These are phyloP conservation scores for Germaria angustata DNA, from an alignment of 2,888 invertebrate species.

Conservation along the genomic window DNA sequence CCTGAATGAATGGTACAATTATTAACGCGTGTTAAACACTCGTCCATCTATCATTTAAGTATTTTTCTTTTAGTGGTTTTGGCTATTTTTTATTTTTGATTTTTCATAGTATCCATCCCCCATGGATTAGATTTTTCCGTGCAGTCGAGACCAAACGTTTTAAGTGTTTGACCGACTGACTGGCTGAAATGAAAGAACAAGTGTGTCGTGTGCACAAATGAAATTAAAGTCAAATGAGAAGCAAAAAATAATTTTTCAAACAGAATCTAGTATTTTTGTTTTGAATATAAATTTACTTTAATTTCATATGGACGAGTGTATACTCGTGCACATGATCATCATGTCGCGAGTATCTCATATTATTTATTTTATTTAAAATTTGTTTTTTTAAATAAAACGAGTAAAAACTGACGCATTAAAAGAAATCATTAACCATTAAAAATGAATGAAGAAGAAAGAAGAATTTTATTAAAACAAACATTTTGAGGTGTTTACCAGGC, in stretches of 20 bases:
- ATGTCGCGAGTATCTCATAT: not conserved
- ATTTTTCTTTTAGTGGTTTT: not conserved
- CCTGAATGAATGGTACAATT: constrained; percentile 8
- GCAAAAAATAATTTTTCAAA: constrained; percentile 12
- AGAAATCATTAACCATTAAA: not conserved
- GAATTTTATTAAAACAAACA: constrained; percentile 14
- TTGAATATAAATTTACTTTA: not conserved
- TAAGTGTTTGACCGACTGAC: constrained; percentile 17
- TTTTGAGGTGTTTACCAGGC: not conserved
- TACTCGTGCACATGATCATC: constrained; percentile 1
- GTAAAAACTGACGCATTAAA: not conserved
- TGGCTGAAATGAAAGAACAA: constrained; percentile 42
- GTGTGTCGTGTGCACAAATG: constrained; percentile 63
- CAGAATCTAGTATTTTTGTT: constrained; percentile 17
- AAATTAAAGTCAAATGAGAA: constrained; percentile 25
- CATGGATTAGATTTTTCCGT: constrained; percentile 43
- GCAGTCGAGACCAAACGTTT: not conserved
- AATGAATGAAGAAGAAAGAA: constrained; percentile 2
- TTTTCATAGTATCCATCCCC: not conserved
- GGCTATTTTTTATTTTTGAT: not conserved
- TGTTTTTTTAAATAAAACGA: not conserved
- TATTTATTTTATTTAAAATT: constrained; percentile 13
- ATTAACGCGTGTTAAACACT: constrained; percentile 47
- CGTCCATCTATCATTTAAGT: not conserved
- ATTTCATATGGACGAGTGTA: constrained; percentile 5